These are phyloP conservation scores for Aix galericulata DNA, from an alignment of 2,113 vertebrate genomes.

Conservation along the genomic window DNA sequence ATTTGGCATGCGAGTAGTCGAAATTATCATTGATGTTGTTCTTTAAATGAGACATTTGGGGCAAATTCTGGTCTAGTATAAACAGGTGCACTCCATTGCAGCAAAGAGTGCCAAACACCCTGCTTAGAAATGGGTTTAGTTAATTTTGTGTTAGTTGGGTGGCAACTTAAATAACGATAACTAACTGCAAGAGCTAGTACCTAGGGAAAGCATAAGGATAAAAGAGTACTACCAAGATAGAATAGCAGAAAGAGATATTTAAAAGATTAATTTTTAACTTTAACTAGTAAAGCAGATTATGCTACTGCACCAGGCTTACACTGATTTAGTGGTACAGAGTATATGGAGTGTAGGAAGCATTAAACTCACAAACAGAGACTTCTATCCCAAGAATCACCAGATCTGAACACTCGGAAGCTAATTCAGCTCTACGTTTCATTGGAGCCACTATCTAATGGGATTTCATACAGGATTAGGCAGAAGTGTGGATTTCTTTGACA, in stretches of 20 bases:
- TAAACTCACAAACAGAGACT: constrained; percentile 27
- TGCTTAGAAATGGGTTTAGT: not conserved
- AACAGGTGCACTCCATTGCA: constrained; percentile 45
- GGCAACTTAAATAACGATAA: constrained; percentile 25
- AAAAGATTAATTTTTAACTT: constrained; percentile 42
- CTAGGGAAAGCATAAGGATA: not conserved
- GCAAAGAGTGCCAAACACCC: not conserved
- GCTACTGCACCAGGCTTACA: not conserved
- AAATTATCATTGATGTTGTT: constrained; percentile 54
- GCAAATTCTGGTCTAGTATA: constrained; percentile 34
- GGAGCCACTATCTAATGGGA: not conserved
- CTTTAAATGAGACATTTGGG: constrained; percentile 54
- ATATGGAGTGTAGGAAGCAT: not conserved
- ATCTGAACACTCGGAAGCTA: not conserved
- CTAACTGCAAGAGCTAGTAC: not conserved
- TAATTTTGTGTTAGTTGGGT: constrained; percentile 29
- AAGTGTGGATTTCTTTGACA: not conserved
- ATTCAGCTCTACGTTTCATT: constrained; percentile 4
- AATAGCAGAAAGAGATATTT: not conserved
- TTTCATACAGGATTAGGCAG: constrained; percentile 25
- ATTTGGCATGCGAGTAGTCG: constrained; percentile 55
- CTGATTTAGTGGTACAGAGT: not conserved
- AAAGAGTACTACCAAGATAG: not conserved
- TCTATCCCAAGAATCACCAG: not conserved
- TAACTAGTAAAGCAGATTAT: constrained; percentile 36